Base-by-base conservation (phyloP, 2,797 vertebrate species). In the Thunnus albacares region DNA sequence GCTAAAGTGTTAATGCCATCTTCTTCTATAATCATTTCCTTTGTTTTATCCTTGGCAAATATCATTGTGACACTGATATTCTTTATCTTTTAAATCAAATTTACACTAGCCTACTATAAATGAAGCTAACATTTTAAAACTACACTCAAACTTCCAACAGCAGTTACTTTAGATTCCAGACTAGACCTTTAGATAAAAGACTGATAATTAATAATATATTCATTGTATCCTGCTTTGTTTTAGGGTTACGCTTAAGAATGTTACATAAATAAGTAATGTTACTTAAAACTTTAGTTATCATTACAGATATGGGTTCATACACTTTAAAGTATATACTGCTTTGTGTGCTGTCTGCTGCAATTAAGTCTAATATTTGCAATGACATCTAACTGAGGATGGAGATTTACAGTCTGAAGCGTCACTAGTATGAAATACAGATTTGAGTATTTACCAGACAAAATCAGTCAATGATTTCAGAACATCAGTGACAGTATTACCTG, bases 311-410 rank as follows among this genome's bases (percentile, higher is more conserved):
- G 71, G 35, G 66, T 64, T 75, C 20, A 57, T 57, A 70, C 11
- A 58, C 22, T 52, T 28, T 18, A 69, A 71, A 58, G 22, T 55
- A 75, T 2, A 1, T 26, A 60, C 11, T 77, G 49, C 49, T 71
- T 72, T 74, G 26, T 82, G 58, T 75, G 58, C 56, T 67, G 41
- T 70, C 64, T 17, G 41, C 41, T 77, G 47, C 24, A 77, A 22
- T 53, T 73, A 5, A 45, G n/a, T 79, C 45, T 51, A 51, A 71
- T 71, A 79, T 71, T 30, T 76, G 30, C 22, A 63, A 55, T 73
- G 57, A 70, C 59, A 64, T 28, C 38, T 30, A 43, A 75, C 41
- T 45, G 24, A 79, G 12, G n/a, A 43, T 28, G 6, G 14, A 41
- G 17, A 78, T 60, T 49, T n/a, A 53, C 30, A 61, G 47, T 79